Percentiles rank a stretch among this genome's conserved stretches.
phyloP scores from a whole-genome alignment of 1,140 invertebrate species.

The Mizuhopecten yessoensis region DNA sequence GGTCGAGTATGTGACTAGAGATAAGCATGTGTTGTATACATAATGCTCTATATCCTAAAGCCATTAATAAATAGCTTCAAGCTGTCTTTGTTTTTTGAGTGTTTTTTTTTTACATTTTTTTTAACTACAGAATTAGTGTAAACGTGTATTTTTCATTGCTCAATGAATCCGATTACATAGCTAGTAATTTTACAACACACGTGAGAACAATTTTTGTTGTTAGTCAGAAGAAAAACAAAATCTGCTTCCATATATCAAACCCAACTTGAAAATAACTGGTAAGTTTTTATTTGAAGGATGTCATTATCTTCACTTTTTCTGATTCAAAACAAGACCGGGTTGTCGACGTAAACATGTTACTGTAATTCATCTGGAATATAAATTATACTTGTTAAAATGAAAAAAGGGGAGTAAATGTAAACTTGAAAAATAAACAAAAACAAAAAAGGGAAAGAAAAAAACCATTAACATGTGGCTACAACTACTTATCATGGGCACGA shows the following conservation, averaged over 20 bases:
- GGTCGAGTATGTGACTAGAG: constrained; percentile 80
- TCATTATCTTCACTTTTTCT: background rate
- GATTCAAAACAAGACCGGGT: constrained; percentile 32
- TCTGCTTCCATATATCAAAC: background rate
- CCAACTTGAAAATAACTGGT: background rate
- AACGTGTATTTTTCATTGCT: background rate
- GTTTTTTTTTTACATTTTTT: background rate
- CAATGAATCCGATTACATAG: constrained; percentile 20
- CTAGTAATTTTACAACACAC: constrained; percentile 3
- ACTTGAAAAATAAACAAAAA: constrained; percentile 52
- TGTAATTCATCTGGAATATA: constrained; percentile 47
- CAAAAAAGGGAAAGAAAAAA: constrained; percentile 20
- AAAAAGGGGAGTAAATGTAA: constrained; percentile 56
- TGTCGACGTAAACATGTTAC: background rate
- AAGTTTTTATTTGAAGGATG: background rate
- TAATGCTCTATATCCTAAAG: constrained; percentile 42
- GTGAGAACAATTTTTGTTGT: background rate
- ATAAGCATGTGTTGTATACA: constrained; percentile 60
- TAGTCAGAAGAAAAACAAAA: background rate
- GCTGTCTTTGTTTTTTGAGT: background rate
- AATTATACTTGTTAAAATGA: constrained; percentile 51
- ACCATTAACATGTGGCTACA: constrained; percentile 53
- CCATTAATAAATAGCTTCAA: constrained; percentile 25
- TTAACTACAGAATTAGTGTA: background rate
- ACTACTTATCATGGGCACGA: background rate